Base-by-base conservation (phyloP, 2,888 invertebrate genomes). In the Toxonevra muliebris region DNA sequence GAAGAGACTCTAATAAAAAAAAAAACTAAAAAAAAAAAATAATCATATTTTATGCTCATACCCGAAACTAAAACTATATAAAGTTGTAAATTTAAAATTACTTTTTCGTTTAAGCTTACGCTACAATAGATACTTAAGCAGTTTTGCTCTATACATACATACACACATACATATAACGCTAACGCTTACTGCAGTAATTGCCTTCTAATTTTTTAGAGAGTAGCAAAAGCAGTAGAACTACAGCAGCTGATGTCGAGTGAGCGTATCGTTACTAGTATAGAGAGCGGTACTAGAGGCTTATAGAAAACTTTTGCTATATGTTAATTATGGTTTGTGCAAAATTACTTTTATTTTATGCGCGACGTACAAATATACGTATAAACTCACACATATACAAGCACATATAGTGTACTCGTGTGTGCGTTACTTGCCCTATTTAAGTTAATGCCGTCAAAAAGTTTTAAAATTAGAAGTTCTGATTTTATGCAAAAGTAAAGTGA, bases 301-400 rank as follows among this genome's bases (percentile, higher is more conserved):
- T 12, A 30, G 20, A 66, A 79, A 79, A 80, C 76, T 79, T 79
- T 79, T 74, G 74, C 79, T 77, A 77, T 78, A 79, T 78, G 79
- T 80, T 80, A 79, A 79, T 79, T 79, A 80, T 77, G 77, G 65
- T 50, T 65, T 58, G 55, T 4, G 57, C 52, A 68, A 75, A 78
- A 77, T 78, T 77, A 78, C 77, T 78, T 78, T 66, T 45, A 66
- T 48, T 59, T 42, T 50, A 30, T 55, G 55, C 13, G 30, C 3
- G 30, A 7, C 40, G 11, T 9, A n/a, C 20, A 55, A 42, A 42
- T 40, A 9, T 1, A 40, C 17, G 13, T 41, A 60, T 20, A 45
- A 12, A 48, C 30, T 13, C 30, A 48, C 30, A 30, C 9, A 9
- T 9, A 13, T 17, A 9, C 11, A 17, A 19, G 12, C 41, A 58